Conservation (phyloP, 2,888 invertebrate genomes). For the Psococerastis gibbosa region DNA sequence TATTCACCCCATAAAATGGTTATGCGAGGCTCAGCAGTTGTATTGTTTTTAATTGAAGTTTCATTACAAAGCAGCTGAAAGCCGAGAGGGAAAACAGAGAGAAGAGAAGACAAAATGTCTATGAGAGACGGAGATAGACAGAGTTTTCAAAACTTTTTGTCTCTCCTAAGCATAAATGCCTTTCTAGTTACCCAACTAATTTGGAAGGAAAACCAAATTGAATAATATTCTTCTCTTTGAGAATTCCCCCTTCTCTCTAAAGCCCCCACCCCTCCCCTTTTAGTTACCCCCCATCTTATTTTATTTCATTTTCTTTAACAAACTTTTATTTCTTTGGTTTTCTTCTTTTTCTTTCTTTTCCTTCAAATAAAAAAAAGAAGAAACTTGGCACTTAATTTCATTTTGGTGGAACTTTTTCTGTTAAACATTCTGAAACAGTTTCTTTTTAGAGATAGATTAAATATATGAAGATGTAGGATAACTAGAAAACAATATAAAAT, state of each 20-base stretch:
- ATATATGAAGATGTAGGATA: too few relatives aligned
- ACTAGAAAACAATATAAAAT: too few relatives aligned
- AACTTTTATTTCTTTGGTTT: constrained; percentile 10
- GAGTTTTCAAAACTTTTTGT: constrained; percentile 3
- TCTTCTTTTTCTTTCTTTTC: not conserved
- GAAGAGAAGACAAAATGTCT: too few relatives aligned
- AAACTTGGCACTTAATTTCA: constrained; percentile 11
- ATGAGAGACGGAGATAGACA: too few relatives aligned
- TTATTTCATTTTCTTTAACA: constrained; percentile 11
- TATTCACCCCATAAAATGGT: too few relatives aligned
- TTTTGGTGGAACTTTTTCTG: constrained; percentile 7
- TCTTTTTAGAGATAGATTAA: too few relatives aligned
- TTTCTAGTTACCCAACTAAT: constrained; percentile 11
- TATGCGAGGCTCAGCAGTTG: not conserved
- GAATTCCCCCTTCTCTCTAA: not conserved
- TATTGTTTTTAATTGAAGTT: not conserved
- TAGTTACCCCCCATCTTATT: not conserved
- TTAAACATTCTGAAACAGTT: constrained; percentile 6
- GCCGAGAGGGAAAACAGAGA: too few relatives aligned
- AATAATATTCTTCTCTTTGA: constrained; percentile 10
- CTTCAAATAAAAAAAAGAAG: not conserved
- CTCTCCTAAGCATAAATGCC: constrained; percentile 10
- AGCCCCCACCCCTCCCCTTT: not conserved
- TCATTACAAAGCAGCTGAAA: not conserved
- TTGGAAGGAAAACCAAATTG: constrained; percentile 9